A percentile compares a stretch with the other conserved stretches of the same genome.
phyloP scores from a whole-genome alignment of 2,113 vertebrate genomes.

The Electrona antarctica region DNA sequence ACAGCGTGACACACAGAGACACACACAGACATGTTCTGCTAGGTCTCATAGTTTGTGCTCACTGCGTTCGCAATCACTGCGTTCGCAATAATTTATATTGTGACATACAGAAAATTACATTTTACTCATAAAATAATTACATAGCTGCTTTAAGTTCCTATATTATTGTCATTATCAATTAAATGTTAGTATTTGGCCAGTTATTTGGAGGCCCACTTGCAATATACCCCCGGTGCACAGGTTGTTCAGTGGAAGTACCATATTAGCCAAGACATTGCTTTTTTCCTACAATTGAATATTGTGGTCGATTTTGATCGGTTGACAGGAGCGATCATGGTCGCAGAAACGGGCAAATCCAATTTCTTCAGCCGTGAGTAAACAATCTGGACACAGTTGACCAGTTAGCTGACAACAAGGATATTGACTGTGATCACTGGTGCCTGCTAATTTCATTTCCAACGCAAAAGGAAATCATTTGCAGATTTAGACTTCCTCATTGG shows the following conservation, averaged over 20 bases:
- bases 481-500: slow-evolving; percentile 9
- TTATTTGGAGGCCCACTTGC: too few species aligned
- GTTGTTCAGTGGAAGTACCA: neutral
- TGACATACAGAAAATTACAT: too few species aligned
- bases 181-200: too few species aligned
- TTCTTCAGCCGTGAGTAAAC: slow-evolving; percentile 52
- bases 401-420: slow-evolving; percentile 57
- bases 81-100: too few species aligned
- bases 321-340: slow-evolving; percentile 14
- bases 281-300: neutral
- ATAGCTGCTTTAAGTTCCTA: too few species aligned
- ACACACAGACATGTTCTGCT: too few species aligned
- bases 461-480: slow-evolving; percentile 3
- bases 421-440: slow-evolving; percentile 60
- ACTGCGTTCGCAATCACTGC: too few species aligned
- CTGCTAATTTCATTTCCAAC: slow-evolving; percentile 37
- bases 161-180: too few species aligned
- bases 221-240: too few species aligned
- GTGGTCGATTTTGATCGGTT: slow-evolving; percentile 18
- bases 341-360: slow-evolving; percentile 49
- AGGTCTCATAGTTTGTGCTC: too few species aligned
- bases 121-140: too few species aligned
- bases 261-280: neutral
- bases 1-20: too few species aligned
- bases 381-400: slow-evolving; percentile 51